phyloP scores from a whole-genome alignment of 2,888 invertebrate species.

The Habroteleia sp. region DNA sequence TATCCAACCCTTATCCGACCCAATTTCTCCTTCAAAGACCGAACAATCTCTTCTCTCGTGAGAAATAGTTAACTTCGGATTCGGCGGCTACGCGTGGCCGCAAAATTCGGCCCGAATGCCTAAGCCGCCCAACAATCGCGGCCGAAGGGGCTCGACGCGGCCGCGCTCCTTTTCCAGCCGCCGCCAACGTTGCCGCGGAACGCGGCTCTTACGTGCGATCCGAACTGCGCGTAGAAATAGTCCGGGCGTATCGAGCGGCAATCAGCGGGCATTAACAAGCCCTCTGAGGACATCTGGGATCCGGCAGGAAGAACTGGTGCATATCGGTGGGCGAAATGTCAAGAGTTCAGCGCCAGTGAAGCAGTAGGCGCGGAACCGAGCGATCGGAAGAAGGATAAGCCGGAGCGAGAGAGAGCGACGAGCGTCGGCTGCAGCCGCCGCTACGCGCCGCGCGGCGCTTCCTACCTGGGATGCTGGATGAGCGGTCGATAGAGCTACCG shows the following conservation, averaged over 20 bases:
- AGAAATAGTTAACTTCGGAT: too few species aligned
- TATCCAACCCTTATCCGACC: too few species aligned
- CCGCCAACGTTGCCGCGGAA: too few species aligned
- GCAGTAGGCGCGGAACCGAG: slow-evolving; percentile 32
- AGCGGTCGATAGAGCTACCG: slow-evolving; percentile 80
- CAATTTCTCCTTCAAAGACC: too few species aligned
- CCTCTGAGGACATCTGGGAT: slow-evolving; percentile 72
- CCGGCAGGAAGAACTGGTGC: slow-evolving; percentile 70
- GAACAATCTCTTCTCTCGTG: too few species aligned
- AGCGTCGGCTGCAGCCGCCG: slow-evolving; percentile 69
- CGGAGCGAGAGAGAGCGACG: slow-evolving; percentile 65
- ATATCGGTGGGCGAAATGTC: slow-evolving; percentile 71
- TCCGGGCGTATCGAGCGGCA: slow-evolving; percentile 65
- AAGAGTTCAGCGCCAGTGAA: slow-evolving; percentile 68
- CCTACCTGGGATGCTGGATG: slow-evolving; percentile 76
- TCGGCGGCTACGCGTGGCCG: too few species aligned
- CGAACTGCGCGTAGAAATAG: slow-evolving; percentile 36
- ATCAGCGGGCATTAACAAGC: slow-evolving; percentile 72
- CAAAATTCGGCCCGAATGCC: too few species aligned
- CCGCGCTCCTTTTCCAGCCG: too few species aligned
- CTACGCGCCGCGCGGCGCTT: slow-evolving; percentile 72
- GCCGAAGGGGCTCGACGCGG: too few species aligned
- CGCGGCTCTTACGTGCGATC: slow-evolving; percentile 35
- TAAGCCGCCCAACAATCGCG: too few species aligned
- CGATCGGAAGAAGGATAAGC: slow-evolving; percentile 42